These are phyloP conservation scores for Ochropleura plecta DNA, from an alignment of 2,888 invertebrate genomes.

Conservation along the genomic window DNA sequence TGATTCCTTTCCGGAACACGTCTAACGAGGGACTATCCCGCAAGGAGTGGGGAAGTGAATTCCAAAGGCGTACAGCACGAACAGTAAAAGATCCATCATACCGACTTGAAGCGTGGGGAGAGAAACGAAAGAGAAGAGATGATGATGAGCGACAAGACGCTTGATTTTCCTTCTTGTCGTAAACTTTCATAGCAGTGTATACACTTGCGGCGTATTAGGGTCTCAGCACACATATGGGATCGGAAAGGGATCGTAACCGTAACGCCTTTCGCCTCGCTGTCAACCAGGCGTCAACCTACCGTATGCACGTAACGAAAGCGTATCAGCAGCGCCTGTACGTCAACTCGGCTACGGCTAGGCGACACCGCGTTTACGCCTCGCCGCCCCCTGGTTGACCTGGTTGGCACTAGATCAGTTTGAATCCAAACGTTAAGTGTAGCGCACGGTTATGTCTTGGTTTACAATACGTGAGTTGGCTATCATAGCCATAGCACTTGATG, in stretches of 20 bases:
- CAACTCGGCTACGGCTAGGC: conserved; percentile 61
- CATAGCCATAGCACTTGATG: conserved; percentile 49
- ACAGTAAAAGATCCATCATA: too few species aligned
- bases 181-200: too few species aligned
- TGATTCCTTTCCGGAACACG: too few species aligned
- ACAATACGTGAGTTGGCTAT: conserved; percentile 61
- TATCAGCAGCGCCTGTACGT: conserved; percentile 47
- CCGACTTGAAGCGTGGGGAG: too few species aligned
- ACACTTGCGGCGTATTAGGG: not conserved
- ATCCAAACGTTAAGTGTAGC: conserved; percentile 58
- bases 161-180: too few species aligned
- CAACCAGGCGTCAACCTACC: conserved; percentile 52
- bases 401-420: conserved; percentile 48
- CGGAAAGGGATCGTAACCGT: conserved; percentile 49
- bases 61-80: too few species aligned
- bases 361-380: conserved; percentile 45
- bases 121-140: too few species aligned
- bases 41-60: too few species aligned
- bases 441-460: conserved; percentile 60
- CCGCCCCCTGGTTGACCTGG: conserved; percentile 39
- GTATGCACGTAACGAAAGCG: conserved; percentile 53
- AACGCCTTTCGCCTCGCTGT: conserved; percentile 51
- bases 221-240: conserved; percentile 15
- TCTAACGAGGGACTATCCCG: too few species aligned
- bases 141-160: too few species aligned